A percentile compares a stretch with the other conserved stretches of the same genome.
These are phyloP conservation scores for Rhizomys pruinosus DNA, from an alignment of 2,113 vertebrate species.

Conservation along the genomic window DNA sequence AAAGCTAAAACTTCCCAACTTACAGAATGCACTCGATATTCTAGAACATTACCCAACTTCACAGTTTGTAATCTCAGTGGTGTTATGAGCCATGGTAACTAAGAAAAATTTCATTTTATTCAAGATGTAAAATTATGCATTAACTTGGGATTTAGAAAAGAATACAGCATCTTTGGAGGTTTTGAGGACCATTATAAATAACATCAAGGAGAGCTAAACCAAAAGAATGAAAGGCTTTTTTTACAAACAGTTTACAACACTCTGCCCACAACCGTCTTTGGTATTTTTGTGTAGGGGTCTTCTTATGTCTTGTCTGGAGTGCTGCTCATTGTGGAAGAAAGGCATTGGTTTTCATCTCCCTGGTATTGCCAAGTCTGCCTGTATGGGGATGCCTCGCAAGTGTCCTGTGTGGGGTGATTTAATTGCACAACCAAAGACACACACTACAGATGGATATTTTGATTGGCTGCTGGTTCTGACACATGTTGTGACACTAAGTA, in stretches of 20 bases:
- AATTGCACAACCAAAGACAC: slow-evolving; percentile 14
- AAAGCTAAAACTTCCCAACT: too few species aligned
- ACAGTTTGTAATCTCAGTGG: slow-evolving; percentile 38
- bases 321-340: not conserved
- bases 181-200: slow-evolving; percentile 32
- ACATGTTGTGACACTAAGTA: slow-evolving; percentile 67
- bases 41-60: not conserved
- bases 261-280: not conserved
- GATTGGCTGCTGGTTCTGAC: slow-evolving; percentile 60
- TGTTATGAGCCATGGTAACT: slow-evolving; percentile 24
- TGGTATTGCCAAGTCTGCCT: not conserved
- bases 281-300: not conserved
- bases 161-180: slow-evolving; percentile 26
- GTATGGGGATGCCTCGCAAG: not conserved
- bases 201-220: not conserved
- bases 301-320: not conserved
- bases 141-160: slow-evolving; percentile 51
- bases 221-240: slow-evolving; percentile 2
- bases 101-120: slow-evolving; percentile 47
- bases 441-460: slow-evolving; percentile 28
- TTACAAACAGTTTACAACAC: too few species aligned
- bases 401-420: not conserved
- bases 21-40: slow-evolving; percentile 42
- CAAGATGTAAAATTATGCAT: slow-evolving; percentile 51
- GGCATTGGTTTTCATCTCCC: not conserved